A percentile compares a stretch with the other conserved stretches of the same genome.
Conservation (phyloP, 1,140 invertebrate species). For the Cherax quadricarinatus region DNA sequence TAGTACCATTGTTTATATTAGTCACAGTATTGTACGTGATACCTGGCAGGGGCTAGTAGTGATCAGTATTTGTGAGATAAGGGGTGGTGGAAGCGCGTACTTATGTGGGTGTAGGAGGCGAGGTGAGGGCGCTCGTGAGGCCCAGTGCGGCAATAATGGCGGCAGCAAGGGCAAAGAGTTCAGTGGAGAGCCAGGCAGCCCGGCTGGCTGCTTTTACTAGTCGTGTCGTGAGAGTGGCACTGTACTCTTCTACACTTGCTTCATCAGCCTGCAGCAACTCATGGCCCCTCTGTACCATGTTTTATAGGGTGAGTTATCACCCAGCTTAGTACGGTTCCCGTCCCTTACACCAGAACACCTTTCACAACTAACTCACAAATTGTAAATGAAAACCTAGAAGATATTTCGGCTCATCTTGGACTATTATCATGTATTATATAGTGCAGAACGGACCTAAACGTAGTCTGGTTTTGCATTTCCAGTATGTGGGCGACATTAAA, state of each 20-base stretch:
- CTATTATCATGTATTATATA: no score
- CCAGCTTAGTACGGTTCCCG: no score
- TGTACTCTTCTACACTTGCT: neutral
- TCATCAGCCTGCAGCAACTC: neutral
- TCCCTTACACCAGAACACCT: no score
- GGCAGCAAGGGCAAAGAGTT: neutral
- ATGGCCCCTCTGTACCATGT: neutral
- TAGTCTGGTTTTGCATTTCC: no score
- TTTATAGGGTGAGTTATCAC: neutral
- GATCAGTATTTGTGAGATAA: neutral
- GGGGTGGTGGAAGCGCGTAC: neutral
- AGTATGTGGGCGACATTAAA: no score
- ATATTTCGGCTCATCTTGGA: no score
- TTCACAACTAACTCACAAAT: no score
- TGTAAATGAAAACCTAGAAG: no score
- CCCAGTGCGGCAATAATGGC: neutral
- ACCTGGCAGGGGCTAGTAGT: neutral
- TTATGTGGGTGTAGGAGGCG: neutral
- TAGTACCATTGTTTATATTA: neutral
- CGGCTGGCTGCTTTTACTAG: neutral
- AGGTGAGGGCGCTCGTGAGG: neutral
- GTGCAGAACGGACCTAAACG: no score
- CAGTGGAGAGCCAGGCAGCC: neutral
- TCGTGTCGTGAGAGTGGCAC: neutral
- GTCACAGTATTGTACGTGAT: neutral